A percentile compares a stretch with the other conserved stretches of the same genome.
Conservation (phyloP, 2,113 vertebrate genomes). For the Smithornis capensis region DNA sequence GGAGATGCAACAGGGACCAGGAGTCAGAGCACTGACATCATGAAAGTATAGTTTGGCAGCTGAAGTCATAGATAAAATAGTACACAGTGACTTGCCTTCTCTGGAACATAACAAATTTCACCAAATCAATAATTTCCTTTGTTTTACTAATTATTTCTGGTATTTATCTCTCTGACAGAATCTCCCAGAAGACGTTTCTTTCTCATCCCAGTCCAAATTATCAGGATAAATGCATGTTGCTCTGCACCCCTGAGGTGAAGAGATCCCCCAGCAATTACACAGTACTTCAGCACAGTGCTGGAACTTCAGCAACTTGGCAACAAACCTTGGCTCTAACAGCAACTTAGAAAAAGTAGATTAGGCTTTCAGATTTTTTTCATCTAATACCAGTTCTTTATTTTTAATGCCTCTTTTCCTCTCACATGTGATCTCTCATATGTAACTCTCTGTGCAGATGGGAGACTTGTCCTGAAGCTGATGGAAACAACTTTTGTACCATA, state of each 20-base stretch:
- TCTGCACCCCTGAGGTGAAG: not conserved
- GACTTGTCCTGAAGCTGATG: not conserved
- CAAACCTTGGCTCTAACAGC: not conserved
- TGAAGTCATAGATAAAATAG: slow-evolving; percentile 7
- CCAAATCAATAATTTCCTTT: not conserved
- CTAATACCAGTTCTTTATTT: not conserved
- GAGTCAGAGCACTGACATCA: not conserved
- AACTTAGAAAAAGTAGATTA: no score
- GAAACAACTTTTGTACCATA: not conserved
- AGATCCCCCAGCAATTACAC: not conserved
- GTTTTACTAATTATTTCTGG: not conserved
- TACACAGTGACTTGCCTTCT: not conserved
- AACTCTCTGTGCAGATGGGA: not conserved
- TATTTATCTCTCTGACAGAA: not conserved
- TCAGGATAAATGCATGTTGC: not conserved
- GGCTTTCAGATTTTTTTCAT: not conserved
- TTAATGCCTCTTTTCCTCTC: not conserved
- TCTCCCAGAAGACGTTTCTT: not conserved
- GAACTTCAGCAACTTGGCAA: not conserved
- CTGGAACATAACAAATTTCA: not conserved
- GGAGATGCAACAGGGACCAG: not conserved
- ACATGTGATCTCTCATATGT: not conserved
- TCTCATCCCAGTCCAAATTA: not conserved
- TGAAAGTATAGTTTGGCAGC: not conserved
- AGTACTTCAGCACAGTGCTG: not conserved